A percentile compares a stretch with the other conserved stretches of the same genome.
phyloP scores from a whole-genome alignment of 2,113 vertebrate species.

The Onychostoma macrolepis region DNA sequence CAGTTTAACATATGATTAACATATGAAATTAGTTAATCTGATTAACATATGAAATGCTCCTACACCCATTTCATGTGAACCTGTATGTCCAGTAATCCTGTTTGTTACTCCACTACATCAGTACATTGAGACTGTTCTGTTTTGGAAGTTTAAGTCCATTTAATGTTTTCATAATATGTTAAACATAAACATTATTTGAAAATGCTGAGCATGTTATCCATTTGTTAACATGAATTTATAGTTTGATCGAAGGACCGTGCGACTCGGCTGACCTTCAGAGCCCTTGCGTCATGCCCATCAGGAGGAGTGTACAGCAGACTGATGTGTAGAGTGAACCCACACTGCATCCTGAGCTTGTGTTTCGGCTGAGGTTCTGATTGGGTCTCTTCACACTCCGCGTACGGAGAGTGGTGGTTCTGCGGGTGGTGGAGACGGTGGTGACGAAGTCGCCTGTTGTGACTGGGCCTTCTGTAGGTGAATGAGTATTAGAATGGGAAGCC shows the following conservation, averaged over 20 bases:
- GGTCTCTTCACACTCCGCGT: slow-evolving; percentile 74
- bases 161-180: not conserved
- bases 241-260: not conserved
- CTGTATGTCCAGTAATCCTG: not conserved
- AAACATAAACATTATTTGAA: not conserved
- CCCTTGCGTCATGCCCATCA: slow-evolving; percentile 51
- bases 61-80: not conserved
- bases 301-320: slow-evolving; percentile 35
- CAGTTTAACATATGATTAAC: no score
- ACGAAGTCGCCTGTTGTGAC: slow-evolving; percentile 38
- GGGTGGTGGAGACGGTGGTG: slow-evolving; percentile 59
- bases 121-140: not conserved
- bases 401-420: slow-evolving; percentile 72
- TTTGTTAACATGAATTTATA: not conserved
- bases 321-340: slow-evolving; percentile 13
- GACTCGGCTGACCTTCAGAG: slow-evolving; percentile 35
- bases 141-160: not conserved
- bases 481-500: slow-evolving; percentile 14
- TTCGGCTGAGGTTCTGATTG: slow-evolving; percentile 57
- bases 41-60: not conserved
- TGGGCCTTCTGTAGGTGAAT: not conserved
- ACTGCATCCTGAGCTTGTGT: slow-evolving; percentile 12
- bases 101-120: not conserved
- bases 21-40: not conserved
- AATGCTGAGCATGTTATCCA: not conserved